Evolutionary conservation across 1,140 invertebrate genomes (phyloP), one percentile per base, ranked within the genome.

Genomic region (Listronotus bonariensis): DNA sequence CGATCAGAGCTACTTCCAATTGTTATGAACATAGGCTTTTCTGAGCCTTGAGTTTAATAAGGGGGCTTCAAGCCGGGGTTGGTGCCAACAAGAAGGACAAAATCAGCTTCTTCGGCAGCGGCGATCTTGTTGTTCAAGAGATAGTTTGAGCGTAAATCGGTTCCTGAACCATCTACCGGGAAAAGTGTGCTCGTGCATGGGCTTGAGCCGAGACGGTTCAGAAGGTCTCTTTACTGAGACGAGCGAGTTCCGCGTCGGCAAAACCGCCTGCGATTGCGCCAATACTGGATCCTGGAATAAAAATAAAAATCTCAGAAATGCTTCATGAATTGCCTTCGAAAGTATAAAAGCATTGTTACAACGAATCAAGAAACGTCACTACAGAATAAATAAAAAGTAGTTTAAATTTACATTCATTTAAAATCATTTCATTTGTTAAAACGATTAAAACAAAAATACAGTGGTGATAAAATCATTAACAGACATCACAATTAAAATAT

Each of bases 1-100:
- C 97, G 75, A 99, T 87, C 9, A 95, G 76, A 1, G 89, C 95
- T 31, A 95, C 84, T 71, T 93, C 83, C 61, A 88, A 83, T 77
- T 96, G 76, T 91, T 92, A 74, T 95, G 91, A 8, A 94, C 81
- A 81, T 90, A 98, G 49, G 89, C 88, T 82, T 99, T 99, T 34
- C 97, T 88, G 63, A 99, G 88, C 70, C 97, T 87, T 0, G 97
- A 91, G 82, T 99, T 99, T 12, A 99, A 83, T 7, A 99, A 79
- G 7, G 98, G 96, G n/a, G 98, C 97, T 83, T 99, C 97, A 77
- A 93, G 97, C 59, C 98, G 86, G 96, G 94, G 85, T 99, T 99
- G 5, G 95, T 97, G 65, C 97, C 98, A 72, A 99, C 88, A 3
- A 99, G 81, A 3, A 99, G 79, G 26, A 99, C 84, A 20, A 94